phyloP scores from a whole-genome alignment of 2,888 invertebrate species.

The Polyploca ridens region DNA sequence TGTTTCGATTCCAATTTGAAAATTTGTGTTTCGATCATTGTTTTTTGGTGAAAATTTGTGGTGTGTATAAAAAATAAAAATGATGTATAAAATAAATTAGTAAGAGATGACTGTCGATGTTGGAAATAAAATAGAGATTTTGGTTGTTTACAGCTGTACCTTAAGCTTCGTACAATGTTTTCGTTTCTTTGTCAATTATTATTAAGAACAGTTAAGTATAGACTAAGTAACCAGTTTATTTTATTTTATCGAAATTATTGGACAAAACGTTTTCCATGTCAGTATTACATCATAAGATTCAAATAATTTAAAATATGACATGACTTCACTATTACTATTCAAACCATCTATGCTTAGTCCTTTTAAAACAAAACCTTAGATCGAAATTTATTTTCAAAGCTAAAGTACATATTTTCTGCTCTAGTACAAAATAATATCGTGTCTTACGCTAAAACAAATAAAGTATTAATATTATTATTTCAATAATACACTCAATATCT shows the following conservation, averaged over 20 bases:
- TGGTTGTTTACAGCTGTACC: conserved; percentile 71
- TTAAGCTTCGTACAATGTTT: conserved; percentile 61
- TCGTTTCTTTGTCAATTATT: conserved; percentile 66
- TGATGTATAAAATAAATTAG: conserved; percentile 73
- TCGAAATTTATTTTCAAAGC: not conserved
- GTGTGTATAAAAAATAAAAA: conserved; percentile 65
- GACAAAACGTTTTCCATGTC: conserved; percentile 12
- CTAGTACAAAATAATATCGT: conserved; percentile 72
- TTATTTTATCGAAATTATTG: conserved; percentile 19
- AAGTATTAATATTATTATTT: conserved; percentile 25
- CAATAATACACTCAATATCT: conserved; percentile 27
- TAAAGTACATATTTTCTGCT: conserved; percentile 45
- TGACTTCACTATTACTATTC: not conserved
- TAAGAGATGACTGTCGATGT: conserved; percentile 71
- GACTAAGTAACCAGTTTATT: conserved; percentile 34
- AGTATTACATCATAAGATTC: conserved; percentile 23
- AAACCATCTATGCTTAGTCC: not conserved
- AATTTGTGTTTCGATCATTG: conserved; percentile 18
- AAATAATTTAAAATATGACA: conserved; percentile 13
- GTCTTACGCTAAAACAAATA: conserved; percentile 53
- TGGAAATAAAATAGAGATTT: conserved; percentile 37
- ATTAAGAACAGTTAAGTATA: conserved; percentile 53
- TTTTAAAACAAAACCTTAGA: not conserved
- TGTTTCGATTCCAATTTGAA: conserved; percentile 46
- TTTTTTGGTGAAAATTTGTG: conserved; percentile 60